Base-by-base conservation (phyloP, 2,888 invertebrate genomes). In the Caenorhabditis plicata region DNA sequence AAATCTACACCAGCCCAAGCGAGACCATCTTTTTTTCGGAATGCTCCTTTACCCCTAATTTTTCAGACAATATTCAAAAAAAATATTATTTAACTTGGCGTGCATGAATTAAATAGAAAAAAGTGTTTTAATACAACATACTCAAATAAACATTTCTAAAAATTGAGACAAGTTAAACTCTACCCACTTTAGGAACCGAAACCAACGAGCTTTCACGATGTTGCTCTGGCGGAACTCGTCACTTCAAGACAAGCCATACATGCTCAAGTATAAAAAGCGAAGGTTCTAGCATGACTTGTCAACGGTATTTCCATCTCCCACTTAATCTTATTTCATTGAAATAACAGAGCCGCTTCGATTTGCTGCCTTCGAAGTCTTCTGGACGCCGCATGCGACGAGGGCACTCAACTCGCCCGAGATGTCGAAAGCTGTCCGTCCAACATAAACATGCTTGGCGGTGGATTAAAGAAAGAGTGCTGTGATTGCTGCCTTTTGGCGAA, bases 401-500 rank as follows among this genome's bases (percentile, higher is more conserved):
- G 69, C 31, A 61, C 69, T 0, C 48, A 60, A 8, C 41, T 56
- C 17, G 74, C 72, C 11, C 38, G 55, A 15, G 48, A 57, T 22
- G 65, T 71, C 20, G 71, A 69, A 15, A 55, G 65, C 13, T 71
- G 68, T 47, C 64, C 70, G 3, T 47, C 61, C 15, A 63, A 62
- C 23, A 69, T 76, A 22, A 73, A 77, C 49, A 56, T 66, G 4
- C 53, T 80, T 20, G 79, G 77, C 22, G 79, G 77, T 5, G 79
- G 77, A 26, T 40, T 80, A 17, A 65, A 65, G 20, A 75, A 72
- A 53, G 77, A 80, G 53, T 80, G 80, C 43, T 80, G 80, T 50
- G 80, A 80, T 40, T 80, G 80, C 45, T 80, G 80, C 50, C 64
- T 77, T 11, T 57, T 80, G 29, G 80, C 80, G 31, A 71, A 75